Evolutionary conservation across 35 echinoderm and acorn worm species (phyloP), one percentile per base, ranked within the genome.

Genomic region (Stichopus chloronotus): DNA sequence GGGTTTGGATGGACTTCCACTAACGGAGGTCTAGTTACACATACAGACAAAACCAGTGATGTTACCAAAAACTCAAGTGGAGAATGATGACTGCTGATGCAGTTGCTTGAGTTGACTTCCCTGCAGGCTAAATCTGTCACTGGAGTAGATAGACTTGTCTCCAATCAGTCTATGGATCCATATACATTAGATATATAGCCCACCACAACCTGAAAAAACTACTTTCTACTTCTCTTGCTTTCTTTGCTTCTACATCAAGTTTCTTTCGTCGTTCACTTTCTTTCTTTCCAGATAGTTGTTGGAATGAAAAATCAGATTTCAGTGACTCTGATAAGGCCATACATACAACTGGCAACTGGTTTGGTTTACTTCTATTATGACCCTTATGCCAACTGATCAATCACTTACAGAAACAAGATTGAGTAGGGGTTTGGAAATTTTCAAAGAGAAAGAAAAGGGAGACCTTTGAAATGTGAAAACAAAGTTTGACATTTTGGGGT

Each of bases 391-490:
- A 56, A 85, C 82, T 58, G 82, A 85, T 85, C 82, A 85, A 85
- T 85, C 82, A 85, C 55, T 85, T 85, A 16, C 5, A 58, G 57
- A 58, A 84, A 81, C 55, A 85, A 85, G 57, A 58, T 85, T 58
- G 82, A 85, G 82, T 85, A 58, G 82, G 82, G 25, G 16, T 58
- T 58, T 43, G 55, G 22, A 53, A 85, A 85, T 56, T 58, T 85
- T 17, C 8, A n/a, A 58, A 85, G 58, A 56, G 57, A n/a, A 19
- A 85, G 17, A 85, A 59, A n/a, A 74, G 22, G 19, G n/a, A 85
- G 82, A 85, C 55, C 82, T 85, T 85, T 85, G 82, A 85, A 85
- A 85, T 85, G 82, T n/a, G 58, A 85, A 85, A 85, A 85, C 82
- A 58, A 85, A 85, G 82, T 85, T 25, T 85, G 82, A 85, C 82